Conservation (phyloP, 2,888 invertebrate species). For the Oxytorus armatus region DNA sequence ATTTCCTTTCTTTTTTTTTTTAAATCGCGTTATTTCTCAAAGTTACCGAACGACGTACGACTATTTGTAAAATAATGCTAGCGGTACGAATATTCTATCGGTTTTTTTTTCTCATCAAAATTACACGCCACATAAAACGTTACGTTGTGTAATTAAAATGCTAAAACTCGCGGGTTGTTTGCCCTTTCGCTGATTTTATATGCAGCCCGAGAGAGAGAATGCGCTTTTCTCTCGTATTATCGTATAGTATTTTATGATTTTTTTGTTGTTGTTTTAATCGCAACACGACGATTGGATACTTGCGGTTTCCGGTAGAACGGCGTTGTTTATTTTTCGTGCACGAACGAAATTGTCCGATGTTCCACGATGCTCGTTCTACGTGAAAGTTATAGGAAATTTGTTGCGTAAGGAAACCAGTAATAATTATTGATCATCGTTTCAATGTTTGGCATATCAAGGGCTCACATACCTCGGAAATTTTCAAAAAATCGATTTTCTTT, state of each 20-base stretch:
- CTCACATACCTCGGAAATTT: too few species aligned
- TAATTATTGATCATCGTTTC: too few species aligned
- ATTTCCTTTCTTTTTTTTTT: constrained; percentile 18
- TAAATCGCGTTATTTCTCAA: constrained; percentile 3
- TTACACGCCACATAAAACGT: constrained; percentile 43
- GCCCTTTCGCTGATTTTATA: constrained; percentile 15
- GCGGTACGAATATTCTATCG: constrained; percentile 4
- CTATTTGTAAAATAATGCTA: constrained; percentile 35
- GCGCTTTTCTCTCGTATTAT: constrained; percentile 4
- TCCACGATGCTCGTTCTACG: background rate
- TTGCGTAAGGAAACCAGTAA: background rate
- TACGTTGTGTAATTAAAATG: constrained; percentile 41
- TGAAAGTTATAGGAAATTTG: constrained; percentile 15
- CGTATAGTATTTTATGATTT: constrained; percentile 38
- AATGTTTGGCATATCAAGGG: too few species aligned
- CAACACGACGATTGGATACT: too few species aligned
- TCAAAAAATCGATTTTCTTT: too few species aligned
- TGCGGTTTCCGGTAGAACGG: background rate
- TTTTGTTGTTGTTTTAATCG: constrained; percentile 5
- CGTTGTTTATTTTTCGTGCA: background rate
- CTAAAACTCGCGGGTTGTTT: constrained; percentile 16
- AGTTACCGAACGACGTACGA: constrained; percentile 29
- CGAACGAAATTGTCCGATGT: constrained; percentile 18
- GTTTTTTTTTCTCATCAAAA: constrained; percentile 50
- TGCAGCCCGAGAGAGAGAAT: background rate